phyloP scores from a whole-genome alignment of 2,888 invertebrate genomes.

The Brachypterus glaber region DNA sequence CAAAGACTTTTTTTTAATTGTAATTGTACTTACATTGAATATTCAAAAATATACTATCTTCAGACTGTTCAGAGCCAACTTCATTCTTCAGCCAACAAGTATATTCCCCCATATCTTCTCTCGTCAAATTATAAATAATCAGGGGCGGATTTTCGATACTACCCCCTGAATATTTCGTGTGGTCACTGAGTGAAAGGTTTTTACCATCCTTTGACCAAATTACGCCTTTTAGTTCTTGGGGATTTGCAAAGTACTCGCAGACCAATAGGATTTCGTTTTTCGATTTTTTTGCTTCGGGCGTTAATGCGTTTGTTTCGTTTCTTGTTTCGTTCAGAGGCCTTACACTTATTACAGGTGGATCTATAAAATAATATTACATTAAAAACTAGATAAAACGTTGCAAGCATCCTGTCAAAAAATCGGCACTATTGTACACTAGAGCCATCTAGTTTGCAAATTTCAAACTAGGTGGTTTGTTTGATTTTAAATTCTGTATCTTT shows the following conservation, averaged over 20 bases:
- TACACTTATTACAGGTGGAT: slow-evolving; percentile 75
- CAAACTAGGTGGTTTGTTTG: too few relatives aligned
- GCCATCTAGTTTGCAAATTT: too few relatives aligned
- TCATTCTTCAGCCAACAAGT: slow-evolving; percentile 71
- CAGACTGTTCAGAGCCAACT: slow-evolving; percentile 66
- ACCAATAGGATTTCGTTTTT: slow-evolving; percentile 49
- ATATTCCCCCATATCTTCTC: slow-evolving; percentile 77
- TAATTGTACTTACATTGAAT: slow-evolving; percentile 79
- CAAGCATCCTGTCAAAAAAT: too few relatives aligned
- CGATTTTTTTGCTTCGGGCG: too few relatives aligned
- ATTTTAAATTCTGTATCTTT: too few relatives aligned
- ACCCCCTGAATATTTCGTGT: slow-evolving; percentile 66
- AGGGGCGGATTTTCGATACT: slow-evolving; percentile 65
- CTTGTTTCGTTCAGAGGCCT: slow-evolving; percentile 66
- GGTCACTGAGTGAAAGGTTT: slow-evolving; percentile 46
- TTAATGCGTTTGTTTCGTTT: slow-evolving; percentile 49
- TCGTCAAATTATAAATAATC: slow-evolving; percentile 63
- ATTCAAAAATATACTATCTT: slow-evolving; percentile 65
- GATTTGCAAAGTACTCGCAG: slow-evolving; percentile 81
- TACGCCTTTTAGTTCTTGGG: slow-evolving; percentile 64
- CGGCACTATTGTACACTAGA: too few relatives aligned
- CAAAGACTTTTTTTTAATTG: too few relatives aligned
- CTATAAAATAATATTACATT: slow-evolving; percentile 43
- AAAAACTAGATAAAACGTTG: too few relatives aligned
- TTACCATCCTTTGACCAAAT: slow-evolving; percentile 66